These are phyloP conservation scores for Patella pellucida DNA, from an alignment of 2,888 invertebrate species.

Conservation along the genomic window DNA sequence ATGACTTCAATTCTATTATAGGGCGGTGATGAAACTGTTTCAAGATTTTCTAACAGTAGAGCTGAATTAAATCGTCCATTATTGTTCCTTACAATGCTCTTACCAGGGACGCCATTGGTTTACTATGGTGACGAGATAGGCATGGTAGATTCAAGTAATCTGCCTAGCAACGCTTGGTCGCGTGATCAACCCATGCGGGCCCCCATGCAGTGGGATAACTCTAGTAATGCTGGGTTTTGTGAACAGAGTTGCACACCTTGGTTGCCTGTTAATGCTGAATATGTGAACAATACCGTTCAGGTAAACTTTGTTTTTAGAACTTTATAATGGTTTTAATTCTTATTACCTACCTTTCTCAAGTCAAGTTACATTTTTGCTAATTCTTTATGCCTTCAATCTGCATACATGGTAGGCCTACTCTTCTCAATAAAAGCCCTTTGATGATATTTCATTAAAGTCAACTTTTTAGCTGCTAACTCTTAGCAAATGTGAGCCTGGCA, in stretches of 20 bases:
- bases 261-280: slow-evolving; percentile 40
- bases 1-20: slow-evolving; percentile 27
- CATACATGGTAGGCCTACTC: too few species aligned
- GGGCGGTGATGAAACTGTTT: slow-evolving; percentile 51
- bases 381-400: too few species aligned
- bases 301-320: slow-evolving; percentile 30
- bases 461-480: too few species aligned
- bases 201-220: slow-evolving; percentile 65
- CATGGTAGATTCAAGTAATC: slow-evolving; percentile 72
- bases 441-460: too few species aligned
- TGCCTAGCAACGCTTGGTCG: slow-evolving; percentile 19
- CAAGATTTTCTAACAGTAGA: slow-evolving; percentile 45
- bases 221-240: slow-evolving; percentile 52
- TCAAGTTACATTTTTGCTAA: too few species aligned
- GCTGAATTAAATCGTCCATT: slow-evolving; percentile 73
- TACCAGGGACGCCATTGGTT: slow-evolving; percentile 88
- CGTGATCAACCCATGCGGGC: slow-evolving; percentile 47
- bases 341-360: too few species aligned
- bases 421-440: too few species aligned
- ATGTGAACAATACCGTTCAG: slow-evolving; percentile 44
- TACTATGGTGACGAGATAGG: slow-evolving; percentile 93
- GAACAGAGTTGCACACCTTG: slow-evolving; percentile 41
- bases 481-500: too few species aligned
- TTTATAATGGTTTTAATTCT: slow-evolving; percentile 13
- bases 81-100: slow-evolving; percentile 83